Evolutionary conservation across 2,113 vertebrate species (phyloP).

Genomic region (Peucedramus taeniatus): DNA sequence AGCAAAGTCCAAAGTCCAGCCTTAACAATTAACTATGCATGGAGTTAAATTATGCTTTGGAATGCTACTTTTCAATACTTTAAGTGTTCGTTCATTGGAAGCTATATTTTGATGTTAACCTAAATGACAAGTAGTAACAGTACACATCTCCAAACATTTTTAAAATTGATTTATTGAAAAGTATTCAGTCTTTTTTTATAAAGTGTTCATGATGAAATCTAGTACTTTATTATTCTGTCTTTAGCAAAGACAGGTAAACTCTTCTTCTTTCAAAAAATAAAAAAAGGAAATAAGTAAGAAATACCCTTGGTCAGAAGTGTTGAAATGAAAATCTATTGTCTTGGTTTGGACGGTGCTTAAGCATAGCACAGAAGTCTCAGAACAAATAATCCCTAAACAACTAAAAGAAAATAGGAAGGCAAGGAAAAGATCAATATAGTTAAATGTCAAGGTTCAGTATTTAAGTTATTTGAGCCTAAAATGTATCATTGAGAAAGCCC

Average conservation of each 20-base stretch:
- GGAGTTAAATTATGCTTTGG: background rate
- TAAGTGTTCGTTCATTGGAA: background rate
- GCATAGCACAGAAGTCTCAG: background rate
- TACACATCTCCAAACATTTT: background rate
- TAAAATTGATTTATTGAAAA: background rate
- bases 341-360: background rate
- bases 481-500: background rate
- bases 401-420: background rate
- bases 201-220: background rate
- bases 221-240: background rate
- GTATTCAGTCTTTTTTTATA: background rate
- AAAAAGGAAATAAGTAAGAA: background rate
- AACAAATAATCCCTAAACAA: constrained; percentile 22
- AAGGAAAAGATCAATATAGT: constrained; percentile 12
- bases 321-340: background rate
- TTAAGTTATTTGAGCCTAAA: constrained; percentile 32
- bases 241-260: background rate
- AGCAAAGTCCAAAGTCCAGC: background rate
- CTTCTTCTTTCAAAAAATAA: background rate
- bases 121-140: background rate
- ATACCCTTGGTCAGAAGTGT: background rate
- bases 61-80: background rate
- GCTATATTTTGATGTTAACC: background rate
- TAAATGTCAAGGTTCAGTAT: constrained; percentile 46
- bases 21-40: background rate